These are phyloP conservation scores for Hemichromis elongatus DNA, from an alignment of 2,113 vertebrate species.

Conservation along the genomic window DNA sequence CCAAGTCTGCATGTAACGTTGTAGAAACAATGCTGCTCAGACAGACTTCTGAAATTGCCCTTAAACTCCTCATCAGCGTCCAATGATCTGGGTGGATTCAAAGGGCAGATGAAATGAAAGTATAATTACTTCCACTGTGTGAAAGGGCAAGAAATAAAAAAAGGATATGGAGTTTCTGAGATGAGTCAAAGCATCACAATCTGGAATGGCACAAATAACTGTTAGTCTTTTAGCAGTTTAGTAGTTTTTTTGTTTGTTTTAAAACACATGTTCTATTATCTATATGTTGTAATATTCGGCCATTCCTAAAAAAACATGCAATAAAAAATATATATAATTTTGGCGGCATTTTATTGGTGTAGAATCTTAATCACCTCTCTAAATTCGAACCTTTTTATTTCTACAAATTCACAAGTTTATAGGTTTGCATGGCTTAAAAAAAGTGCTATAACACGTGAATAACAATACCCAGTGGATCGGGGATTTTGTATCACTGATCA, in stretches of 20 bases:
- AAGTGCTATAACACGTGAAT: neutral
- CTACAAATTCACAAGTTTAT: neutral
- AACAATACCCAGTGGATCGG: neutral
- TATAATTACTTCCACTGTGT: slow-evolving; percentile 4
- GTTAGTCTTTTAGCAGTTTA: neutral
- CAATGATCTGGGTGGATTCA: slow-evolving; percentile 6
- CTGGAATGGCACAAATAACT: neutral
- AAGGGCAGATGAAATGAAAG: slow-evolving; percentile 14
- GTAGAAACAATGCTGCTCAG: slow-evolving; percentile 16
- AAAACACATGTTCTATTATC: neutral
- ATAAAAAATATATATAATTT: neutral
- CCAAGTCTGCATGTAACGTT: neutral
- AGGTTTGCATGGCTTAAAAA: neutral
- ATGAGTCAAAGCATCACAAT: neutral
- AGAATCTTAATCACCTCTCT: neutral
- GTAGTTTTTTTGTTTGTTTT: no score
- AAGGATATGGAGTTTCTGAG: neutral
- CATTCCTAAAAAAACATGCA: neutral
- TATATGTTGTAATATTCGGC: neutral
- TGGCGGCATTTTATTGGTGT: neutral
- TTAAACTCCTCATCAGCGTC: slow-evolving; percentile 27
- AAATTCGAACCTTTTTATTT: neutral
- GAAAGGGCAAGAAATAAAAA: slow-evolving; percentile 24
- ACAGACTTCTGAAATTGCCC: slow-evolving; percentile 10
- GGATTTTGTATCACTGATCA: neutral